Conservation (phyloP, 2,888 invertebrate species). For the Pilophorus perplexus region DNA sequence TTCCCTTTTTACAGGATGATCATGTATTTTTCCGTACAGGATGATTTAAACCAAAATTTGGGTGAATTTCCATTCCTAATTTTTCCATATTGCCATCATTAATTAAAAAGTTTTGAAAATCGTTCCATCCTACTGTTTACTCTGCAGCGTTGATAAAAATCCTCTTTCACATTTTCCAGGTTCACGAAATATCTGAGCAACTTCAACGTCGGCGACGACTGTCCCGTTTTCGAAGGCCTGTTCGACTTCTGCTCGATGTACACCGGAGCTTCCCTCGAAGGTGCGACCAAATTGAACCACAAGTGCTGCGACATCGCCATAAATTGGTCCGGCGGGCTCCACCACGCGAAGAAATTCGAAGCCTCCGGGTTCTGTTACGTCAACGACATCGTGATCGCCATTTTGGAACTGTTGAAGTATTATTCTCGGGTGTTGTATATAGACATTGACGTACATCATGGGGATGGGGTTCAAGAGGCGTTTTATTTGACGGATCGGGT, state of each 20-base stretch:
- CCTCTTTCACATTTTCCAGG: no score
- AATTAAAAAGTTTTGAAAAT: neutral
- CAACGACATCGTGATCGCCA: slow-evolving; percentile 97
- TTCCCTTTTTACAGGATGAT: no score
- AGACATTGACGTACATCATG: slow-evolving; percentile 98
- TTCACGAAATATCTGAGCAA: slow-evolving; percentile 89
- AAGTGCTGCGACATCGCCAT: slow-evolving; percentile 95
- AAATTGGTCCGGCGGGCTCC: slow-evolving; percentile 98
- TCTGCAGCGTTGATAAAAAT: no score
- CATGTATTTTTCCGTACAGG: no score
- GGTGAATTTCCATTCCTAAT: no score
- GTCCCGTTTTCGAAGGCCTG: slow-evolving; percentile 90
- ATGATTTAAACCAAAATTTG: no score
- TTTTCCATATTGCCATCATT: no score
- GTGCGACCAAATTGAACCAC: slow-evolving; percentile 93
- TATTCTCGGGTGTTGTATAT: slow-evolving; percentile 94
- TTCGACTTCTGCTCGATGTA: slow-evolving; percentile 99
- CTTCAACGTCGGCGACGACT: slow-evolving; percentile 98
- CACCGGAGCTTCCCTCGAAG: slow-evolving; percentile 95
- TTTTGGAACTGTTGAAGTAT: slow-evolving; percentile 89
- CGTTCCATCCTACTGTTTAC: slow-evolving; percentile 56
- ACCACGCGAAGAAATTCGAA: slow-evolving; percentile 99
- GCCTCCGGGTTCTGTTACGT: slow-evolving; percentile 99
- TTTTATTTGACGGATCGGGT: slow-evolving; percentile 96
- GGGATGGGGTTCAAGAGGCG: slow-evolving; percentile 95